These are phyloP conservation scores for Frankliniella intonsa DNA, from an alignment of 2,888 invertebrate genomes.

Conservation along the genomic window DNA sequence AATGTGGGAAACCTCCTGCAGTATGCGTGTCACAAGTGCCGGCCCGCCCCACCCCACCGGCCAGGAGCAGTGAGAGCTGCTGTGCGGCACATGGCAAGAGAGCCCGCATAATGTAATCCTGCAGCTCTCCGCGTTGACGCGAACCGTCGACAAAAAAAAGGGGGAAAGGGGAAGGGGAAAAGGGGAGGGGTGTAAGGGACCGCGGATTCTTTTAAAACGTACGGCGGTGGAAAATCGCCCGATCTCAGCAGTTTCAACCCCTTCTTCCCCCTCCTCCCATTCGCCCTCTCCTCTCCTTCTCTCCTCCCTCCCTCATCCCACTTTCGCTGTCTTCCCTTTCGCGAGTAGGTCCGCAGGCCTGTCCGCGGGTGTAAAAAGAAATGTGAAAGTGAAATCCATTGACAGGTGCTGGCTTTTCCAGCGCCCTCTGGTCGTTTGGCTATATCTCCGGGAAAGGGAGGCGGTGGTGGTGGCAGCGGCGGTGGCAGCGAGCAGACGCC, in stretches of 20 bases:
- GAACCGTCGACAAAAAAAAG: neutral
- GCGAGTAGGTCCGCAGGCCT: too few relatives aligned
- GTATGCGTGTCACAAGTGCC: too few relatives aligned
- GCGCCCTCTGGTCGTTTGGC: neutral
- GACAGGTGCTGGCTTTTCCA: neutral
- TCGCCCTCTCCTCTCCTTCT: too few relatives aligned
- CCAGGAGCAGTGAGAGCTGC: too few relatives aligned
- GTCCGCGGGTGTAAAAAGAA: neutral
- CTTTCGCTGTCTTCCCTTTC: too few relatives aligned
- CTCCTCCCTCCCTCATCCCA: too few relatives aligned
- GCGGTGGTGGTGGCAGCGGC: too few relatives aligned
- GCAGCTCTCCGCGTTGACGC: slow-evolving; percentile 2
- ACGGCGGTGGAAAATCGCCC: neutral
- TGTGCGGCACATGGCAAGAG: too few relatives aligned
- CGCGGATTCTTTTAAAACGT: neutral
- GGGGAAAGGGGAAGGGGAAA: neutral
- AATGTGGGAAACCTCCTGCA: too few relatives aligned
- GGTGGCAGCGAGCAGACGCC: too few relatives aligned
- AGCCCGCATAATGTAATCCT: slow-evolving; percentile 22
- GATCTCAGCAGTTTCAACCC: neutral
- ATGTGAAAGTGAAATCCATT: neutral
- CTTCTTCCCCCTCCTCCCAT: neutral
- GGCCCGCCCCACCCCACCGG: too few relatives aligned
- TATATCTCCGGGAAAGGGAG: neutral
- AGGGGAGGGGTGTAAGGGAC: neutral